Conservation (phyloP, 1,140 invertebrate genomes). For the Arion vulgaris region DNA sequence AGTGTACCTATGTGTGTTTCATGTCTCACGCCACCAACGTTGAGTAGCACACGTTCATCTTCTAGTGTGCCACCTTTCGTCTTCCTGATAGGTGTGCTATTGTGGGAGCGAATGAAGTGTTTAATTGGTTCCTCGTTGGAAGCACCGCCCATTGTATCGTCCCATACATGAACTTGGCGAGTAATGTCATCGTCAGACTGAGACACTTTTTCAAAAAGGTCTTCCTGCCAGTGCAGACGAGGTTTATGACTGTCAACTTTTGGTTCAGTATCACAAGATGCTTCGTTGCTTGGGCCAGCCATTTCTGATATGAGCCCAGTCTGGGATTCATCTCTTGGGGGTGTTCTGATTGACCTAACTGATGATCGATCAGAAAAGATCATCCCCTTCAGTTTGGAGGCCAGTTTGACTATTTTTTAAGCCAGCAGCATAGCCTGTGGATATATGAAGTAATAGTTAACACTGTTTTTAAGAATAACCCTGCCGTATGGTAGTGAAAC, state of each 20-base stretch:
- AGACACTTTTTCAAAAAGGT: background rate
- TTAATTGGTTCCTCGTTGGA: background rate
- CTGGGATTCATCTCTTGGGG: constrained; percentile 28
- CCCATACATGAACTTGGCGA: constrained; percentile 14
- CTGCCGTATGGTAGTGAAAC: no score
- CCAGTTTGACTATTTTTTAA: constrained; percentile 7
- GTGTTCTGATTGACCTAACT: background rate
- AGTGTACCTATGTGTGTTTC: constrained; percentile 87
- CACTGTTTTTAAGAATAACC: no score
- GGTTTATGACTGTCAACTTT: background rate
- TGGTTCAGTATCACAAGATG: background rate
- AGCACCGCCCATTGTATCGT: constrained; percentile 5
- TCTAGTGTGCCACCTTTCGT: background rate
- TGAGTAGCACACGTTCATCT: constrained; percentile 84
- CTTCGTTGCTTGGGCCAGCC: background rate
- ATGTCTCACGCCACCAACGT: constrained; percentile 96
- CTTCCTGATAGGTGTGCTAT: constrained; percentile 22
- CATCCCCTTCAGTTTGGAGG: constrained; percentile 34
- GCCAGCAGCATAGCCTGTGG: background rate
- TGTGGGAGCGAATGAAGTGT: constrained; percentile 27
- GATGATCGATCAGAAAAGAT: constrained; percentile 29
- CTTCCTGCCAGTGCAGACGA: constrained; percentile 26
- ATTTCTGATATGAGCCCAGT: constrained; percentile 18
- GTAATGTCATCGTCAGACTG: background rate
- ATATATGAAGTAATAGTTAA: background rate